These are phyloP conservation scores for Hylomyscus alleni DNA, from an alignment of 2,797 vertebrate species.

Conservation along the genomic window DNA sequence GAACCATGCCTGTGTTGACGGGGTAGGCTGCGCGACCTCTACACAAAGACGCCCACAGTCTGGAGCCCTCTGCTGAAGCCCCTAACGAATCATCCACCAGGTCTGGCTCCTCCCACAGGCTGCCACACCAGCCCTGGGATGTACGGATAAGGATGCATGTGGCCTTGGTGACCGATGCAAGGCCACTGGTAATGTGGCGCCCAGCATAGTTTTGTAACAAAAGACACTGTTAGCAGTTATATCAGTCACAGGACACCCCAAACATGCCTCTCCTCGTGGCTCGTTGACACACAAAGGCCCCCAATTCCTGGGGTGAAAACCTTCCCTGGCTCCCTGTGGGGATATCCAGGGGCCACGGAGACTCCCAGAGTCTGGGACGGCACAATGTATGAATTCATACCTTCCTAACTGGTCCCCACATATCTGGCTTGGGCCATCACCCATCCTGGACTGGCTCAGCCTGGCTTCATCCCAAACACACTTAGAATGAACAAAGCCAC, in stretches of 20 bases:
- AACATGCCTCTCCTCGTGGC: not conserved
- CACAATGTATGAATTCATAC: not conserved
- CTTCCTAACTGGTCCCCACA: not conserved
- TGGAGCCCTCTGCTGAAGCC: conserved; percentile 36
- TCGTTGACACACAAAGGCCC: conserved; percentile 19
- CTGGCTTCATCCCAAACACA: conserved; percentile 62
- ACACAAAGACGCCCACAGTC: conserved; percentile 76
- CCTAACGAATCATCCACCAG: not conserved
- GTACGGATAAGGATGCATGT: not conserved
- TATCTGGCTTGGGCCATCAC: conserved; percentile 48
- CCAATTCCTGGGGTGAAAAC: not conserved
- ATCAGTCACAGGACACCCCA: conserved; percentile 45
- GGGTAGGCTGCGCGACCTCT: conserved; percentile 41
- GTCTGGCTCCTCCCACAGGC: not conserved
- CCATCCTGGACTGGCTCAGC: conserved; percentile 23
- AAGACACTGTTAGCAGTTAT: conserved; percentile 6
- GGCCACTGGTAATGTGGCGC: conserved; percentile 44
- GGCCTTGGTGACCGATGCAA: conserved; percentile 21
- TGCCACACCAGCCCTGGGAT: not conserved
- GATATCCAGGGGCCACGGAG: not conserved
- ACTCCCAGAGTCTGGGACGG: conserved; percentile 10
- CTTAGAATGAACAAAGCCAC: conserved; percentile 81
- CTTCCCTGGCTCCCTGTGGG: not conserved
- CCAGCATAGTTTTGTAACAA: conserved; percentile 75
- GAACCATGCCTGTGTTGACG: conserved; percentile 26